phyloP scores from a whole-genome alignment of 2,113 vertebrate species.

The Ellobius talpinus region DNA sequence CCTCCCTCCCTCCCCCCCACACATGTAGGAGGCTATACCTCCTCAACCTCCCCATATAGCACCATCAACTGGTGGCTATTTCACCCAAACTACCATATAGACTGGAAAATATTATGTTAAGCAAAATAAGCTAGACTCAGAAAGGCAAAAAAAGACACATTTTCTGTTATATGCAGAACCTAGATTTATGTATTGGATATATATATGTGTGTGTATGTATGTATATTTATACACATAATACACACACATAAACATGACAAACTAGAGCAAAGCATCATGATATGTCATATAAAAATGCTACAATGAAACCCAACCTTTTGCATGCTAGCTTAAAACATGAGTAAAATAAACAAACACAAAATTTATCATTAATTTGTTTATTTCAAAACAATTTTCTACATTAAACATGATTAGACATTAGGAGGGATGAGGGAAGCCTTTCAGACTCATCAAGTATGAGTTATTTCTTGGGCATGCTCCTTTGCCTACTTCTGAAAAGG shows the following conservation, averaged over 20 bases:
- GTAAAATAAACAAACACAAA: not conserved
- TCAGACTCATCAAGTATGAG: slow-evolving; percentile 28
- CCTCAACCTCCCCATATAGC: not conserved
- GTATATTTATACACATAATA: rapidly evolving
- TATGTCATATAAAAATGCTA: not conserved
- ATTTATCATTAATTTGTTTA: slow-evolving; percentile 30
- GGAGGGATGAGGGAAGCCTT: not conserved
- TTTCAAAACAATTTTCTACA: not conserved
- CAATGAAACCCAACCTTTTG: not conserved
- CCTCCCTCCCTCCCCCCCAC: no score
- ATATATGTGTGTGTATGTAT: not conserved
- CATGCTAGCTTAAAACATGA: not conserved
- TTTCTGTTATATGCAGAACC: not conserved
- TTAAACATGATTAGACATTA: slow-evolving; percentile 13
- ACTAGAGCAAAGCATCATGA: not conserved
- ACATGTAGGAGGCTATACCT: not conserved
- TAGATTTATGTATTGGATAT: not conserved
- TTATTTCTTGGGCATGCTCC: slow-evolving; percentile 13
- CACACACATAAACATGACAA: not conserved
- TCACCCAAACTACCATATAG: no score
- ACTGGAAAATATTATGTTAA: not conserved
- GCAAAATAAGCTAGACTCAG: not conserved
- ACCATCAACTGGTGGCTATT: not conserved
- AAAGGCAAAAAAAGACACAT: not conserved
- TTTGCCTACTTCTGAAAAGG: not conserved